A percentile compares a stretch with the other conserved stretches of the same genome.
phyloP scores from a whole-genome alignment of 2,113 vertebrate species.

The Zapus hudsonius region DNA sequence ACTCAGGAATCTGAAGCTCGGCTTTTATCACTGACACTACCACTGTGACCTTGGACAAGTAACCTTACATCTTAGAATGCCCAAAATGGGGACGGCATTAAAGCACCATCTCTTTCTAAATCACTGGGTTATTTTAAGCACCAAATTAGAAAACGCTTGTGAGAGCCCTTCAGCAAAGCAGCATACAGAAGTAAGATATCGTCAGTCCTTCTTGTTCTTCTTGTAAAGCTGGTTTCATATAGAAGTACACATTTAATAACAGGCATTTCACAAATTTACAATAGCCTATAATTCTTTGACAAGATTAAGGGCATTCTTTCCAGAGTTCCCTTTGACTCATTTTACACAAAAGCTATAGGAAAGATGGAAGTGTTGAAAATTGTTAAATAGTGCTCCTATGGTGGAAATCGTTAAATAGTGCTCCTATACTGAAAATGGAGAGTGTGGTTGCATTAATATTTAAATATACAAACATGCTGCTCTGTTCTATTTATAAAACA shows the following conservation, averaged over 20 bases:
- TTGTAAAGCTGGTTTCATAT: conserved; percentile 40
- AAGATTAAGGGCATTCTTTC: conserved; percentile 29
- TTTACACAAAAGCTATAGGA: conserved; percentile 15
- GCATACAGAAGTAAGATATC: conserved; percentile 8
- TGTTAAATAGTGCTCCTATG: neutral
- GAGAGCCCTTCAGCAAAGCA: conserved; percentile 32
- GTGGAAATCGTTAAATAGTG: neutral
- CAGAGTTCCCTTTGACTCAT: neutral
- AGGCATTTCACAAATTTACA: conserved; percentile 45
- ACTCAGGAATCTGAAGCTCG: neutral
- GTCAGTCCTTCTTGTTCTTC: neutral
- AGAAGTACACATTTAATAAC: conserved; percentile 41
- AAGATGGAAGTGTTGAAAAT: conserved; percentile 37
- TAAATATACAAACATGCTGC: conserved; percentile 48
- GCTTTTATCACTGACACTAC: neutral
- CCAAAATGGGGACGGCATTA: conserved; percentile 3
- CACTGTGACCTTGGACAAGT: conserved; percentile 19
- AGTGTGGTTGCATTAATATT: conserved; percentile 57
- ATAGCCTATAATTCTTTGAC: conserved; percentile 40
- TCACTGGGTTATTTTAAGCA: conserved; percentile 28
- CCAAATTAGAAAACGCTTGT: conserved; percentile 4
- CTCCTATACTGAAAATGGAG: conserved; percentile 22
- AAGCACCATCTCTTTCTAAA: neutral
- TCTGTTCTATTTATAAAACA: conserved; percentile 68
- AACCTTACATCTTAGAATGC: neutral